Conservation (phyloP, 2,888 invertebrate genomes). For the Beris morrisii region DNA sequence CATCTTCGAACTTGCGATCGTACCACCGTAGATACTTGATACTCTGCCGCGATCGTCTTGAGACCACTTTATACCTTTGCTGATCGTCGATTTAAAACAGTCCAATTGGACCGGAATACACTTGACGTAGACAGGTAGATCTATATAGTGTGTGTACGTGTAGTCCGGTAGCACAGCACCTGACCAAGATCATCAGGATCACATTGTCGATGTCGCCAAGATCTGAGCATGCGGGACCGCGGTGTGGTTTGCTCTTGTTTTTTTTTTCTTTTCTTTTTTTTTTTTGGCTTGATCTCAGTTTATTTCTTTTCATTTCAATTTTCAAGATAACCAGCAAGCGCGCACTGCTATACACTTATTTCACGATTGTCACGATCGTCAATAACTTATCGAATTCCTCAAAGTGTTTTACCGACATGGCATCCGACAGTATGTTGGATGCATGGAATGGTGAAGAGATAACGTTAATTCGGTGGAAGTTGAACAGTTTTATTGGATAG, state of each 20-base stretch:
- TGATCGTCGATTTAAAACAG: constrained; percentile 13
- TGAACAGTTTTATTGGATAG: neutral
- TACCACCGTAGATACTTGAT: neutral
- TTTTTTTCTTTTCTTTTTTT: constrained; percentile 7
- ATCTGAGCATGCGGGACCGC: constrained; percentile 8
- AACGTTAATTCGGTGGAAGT: neutral
- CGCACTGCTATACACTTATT: constrained; percentile 12
- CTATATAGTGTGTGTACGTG: neutral
- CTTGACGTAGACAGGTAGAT: neutral
- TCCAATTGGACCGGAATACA: neutral
- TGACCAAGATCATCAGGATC: constrained; percentile 22
- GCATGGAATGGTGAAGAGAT: constrained; percentile 16
- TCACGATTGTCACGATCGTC: constrained; percentile 45
- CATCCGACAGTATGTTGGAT: constrained; percentile 35
- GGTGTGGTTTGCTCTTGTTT: neutral
- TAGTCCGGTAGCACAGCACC: constrained; percentile 28
- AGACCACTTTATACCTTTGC: neutral
- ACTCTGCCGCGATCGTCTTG: neutral
- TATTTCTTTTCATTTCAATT: too few relatives aligned
- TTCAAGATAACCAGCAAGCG: too few relatives aligned
- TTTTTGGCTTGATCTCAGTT: neutral
- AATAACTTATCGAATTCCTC: constrained; percentile 47
- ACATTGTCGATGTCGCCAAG: constrained; percentile 17
- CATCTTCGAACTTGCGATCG: constrained; percentile 1
- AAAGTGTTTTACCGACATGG: constrained; percentile 47